Conservation (phyloP, 2,113 vertebrate genomes). For the Hyaena hyaena region DNA sequence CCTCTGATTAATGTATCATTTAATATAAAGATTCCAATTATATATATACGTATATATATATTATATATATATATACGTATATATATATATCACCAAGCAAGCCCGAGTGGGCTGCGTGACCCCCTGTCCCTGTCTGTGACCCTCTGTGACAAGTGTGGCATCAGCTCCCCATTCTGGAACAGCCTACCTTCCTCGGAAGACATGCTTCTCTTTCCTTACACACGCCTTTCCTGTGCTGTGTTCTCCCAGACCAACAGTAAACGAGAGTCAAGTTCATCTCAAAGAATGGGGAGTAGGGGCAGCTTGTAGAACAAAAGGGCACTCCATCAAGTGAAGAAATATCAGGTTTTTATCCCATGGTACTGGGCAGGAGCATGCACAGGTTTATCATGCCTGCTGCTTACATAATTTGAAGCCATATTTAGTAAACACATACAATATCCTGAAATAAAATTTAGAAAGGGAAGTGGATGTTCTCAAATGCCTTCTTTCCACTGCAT, state of each 20-base stretch:
- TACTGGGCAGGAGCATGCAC: background rate
- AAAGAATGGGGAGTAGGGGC: background rate
- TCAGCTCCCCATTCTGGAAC: rapidly evolving
- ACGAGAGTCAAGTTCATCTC: background rate
- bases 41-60: no score
- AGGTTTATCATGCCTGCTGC: background rate
- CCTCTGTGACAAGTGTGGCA: background rate
- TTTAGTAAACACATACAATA: background rate
- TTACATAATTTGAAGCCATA: background rate
- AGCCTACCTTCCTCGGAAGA: rapidly evolving
- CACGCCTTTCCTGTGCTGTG: background rate
- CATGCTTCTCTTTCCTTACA: background rate
- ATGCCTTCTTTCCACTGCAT: background rate
- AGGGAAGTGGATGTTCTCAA: background rate
- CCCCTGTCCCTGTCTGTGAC: rapidly evolving
- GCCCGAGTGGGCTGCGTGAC: rapidly evolving
- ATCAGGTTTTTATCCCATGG: background rate
- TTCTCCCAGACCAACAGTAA: background rate
- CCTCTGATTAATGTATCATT: background rate
- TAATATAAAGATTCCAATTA: background rate
- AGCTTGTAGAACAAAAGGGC: background rate
- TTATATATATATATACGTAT: no score
- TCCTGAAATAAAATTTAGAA: background rate
- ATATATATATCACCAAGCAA: no score
- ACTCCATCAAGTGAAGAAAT: background rate